Conservation (phyloP, 2,797 vertebrate species). For the Sebastes iracundus region DNA sequence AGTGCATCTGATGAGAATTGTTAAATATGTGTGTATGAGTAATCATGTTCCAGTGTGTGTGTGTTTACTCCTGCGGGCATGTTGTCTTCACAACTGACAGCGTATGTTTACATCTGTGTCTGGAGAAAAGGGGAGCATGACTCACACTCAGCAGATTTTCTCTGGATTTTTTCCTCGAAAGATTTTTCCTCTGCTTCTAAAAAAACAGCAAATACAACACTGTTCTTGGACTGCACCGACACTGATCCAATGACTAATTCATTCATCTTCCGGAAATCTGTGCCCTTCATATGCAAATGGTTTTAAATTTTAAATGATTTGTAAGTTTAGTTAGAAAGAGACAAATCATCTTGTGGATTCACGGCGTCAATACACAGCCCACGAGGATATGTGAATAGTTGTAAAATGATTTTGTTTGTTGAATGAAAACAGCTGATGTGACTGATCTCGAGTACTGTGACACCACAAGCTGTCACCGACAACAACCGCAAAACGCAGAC, state of each 20-base stretch:
- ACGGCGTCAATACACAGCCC: neutral
- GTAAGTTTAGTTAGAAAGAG: neutral
- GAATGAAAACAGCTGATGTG: slow-evolving; percentile 22
- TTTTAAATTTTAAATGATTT: neutral
- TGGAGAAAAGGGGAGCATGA: neutral
- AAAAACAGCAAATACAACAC: neutral
- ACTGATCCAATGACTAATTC: neutral
- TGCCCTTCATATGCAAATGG: neutral
- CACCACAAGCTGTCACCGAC: slow-evolving; percentile 21
- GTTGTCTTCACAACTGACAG: neutral
- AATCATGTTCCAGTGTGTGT: neutral
- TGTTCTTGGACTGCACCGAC: neutral
- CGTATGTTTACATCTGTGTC: neutral
- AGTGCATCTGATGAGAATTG: neutral
- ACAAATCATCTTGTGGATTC: neutral
- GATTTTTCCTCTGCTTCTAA: neutral
- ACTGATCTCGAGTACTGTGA: slow-evolving; percentile 25
- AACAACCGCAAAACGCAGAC: slow-evolving; percentile 26
- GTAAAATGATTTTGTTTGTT: slow-evolving; percentile 10
- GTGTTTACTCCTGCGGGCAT: neutral
- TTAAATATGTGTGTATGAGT: neutral
- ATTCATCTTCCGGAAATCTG: neutral
- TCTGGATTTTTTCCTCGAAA: neutral
- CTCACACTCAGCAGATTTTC: neutral
- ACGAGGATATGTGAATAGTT: neutral